phyloP scores from a whole-genome alignment of 2,888 invertebrate genomes.

The Encarsia formosa region DNA sequence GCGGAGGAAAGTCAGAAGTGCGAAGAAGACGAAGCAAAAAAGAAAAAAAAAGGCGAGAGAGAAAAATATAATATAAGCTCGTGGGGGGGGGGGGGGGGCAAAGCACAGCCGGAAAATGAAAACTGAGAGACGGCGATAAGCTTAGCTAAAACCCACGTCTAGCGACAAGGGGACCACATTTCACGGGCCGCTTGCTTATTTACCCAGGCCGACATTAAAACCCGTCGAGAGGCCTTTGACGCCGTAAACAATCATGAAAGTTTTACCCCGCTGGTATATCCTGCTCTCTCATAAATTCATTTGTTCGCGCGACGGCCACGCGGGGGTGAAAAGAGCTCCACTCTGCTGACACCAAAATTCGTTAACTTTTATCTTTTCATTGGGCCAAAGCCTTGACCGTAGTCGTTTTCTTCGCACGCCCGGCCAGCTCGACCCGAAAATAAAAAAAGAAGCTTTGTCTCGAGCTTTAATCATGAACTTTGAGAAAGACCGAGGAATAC shows the following conservation, averaged over 20 bases:
- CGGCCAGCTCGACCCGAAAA: background rate
- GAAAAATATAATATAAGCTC: background rate
- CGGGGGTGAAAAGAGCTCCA: too few species aligned
- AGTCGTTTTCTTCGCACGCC: background rate
- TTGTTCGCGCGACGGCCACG: slow-evolving; percentile 27
- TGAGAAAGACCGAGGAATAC: too few species aligned
- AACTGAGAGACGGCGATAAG: too few species aligned
- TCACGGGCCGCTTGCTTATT: slow-evolving; percentile 30
- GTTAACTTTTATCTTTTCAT: slow-evolving; percentile 24
- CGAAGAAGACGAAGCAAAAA: background rate
- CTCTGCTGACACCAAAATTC: too few species aligned
- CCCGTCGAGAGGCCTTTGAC: slow-evolving; percentile 15
- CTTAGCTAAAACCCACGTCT: slow-evolving; percentile 26
- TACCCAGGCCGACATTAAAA: slow-evolving; percentile 10
- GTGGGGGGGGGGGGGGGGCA: too few species aligned
- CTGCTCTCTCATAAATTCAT: slow-evolving; percentile 38
- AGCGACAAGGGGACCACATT: slow-evolving; percentile 31
- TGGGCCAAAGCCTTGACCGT: slow-evolving; percentile 18
- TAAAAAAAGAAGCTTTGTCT: too few species aligned
- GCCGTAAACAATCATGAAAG: slow-evolving; percentile 42
- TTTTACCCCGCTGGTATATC: slow-evolving; percentile 32
- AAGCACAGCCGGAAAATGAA: slow-evolving; percentile 27
- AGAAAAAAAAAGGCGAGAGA: background rate
- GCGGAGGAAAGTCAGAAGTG: background rate
- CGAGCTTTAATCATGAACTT: too few species aligned